Conservation (phyloP, 2,113 vertebrate genomes). For the Cisticola juncidis region DNA sequence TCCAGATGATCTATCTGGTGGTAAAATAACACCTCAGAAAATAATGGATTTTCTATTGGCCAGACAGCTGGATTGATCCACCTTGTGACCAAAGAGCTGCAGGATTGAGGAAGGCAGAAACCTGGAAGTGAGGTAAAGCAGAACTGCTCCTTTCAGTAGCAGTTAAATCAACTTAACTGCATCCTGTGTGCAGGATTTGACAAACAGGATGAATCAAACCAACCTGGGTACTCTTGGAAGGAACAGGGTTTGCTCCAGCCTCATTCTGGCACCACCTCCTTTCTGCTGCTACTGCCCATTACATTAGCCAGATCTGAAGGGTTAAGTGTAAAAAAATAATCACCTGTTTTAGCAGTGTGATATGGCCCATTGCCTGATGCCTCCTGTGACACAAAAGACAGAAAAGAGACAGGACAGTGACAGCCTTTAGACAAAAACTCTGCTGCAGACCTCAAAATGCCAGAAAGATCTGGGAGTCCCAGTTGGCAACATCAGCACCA, state of each 20-base stretch:
- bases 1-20: neutral
- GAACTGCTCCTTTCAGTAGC: neutral
- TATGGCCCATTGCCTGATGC: accelerated
- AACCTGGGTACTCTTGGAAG: neutral
- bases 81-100: neutral
- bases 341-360: neutral
- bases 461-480: neutral
- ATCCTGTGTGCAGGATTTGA: neutral
- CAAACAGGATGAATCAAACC: neutral
- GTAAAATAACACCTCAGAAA: conserved; percentile 29
- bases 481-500: accelerated
- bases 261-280: neutral
- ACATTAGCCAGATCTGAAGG: neutral
- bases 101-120: neutral
- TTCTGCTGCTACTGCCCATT: neutral
- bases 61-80: conserved; percentile 8
- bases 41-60: conserved; percentile 19
- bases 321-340: neutral
- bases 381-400: neutral
- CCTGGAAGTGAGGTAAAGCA: neutral
- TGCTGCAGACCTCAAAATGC: neutral
- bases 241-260: neutral
- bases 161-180: neutral
- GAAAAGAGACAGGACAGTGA: neutral
- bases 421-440: neutral